Base-by-base conservation (phyloP, 2,888 invertebrate species). In the Ptychoptera albimana region DNA sequence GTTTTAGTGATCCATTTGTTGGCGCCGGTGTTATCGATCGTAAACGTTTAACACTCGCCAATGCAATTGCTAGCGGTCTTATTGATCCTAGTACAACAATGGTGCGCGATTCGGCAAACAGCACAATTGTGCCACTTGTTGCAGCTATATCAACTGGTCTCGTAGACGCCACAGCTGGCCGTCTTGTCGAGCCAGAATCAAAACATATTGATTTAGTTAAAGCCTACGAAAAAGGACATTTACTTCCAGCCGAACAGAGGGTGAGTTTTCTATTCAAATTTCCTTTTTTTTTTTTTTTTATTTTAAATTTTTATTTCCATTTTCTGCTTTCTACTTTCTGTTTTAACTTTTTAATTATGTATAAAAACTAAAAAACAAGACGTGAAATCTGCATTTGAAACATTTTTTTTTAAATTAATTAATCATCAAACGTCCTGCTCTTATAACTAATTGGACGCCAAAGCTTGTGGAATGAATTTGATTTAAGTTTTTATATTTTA, bases 241-340 rank as follows among this genome's bases (percentile, higher is more conserved):
- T 91, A 60, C 75, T 89, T 71, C 80, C 87, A 66, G 88, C 89
- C 63, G 86, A 88, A 75, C 83, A 86, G 63, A 78, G 91, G 87
- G 91, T 91, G 77, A 89, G 88, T 80, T 52, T 56, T 56, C 55
- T 52, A 51, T 49, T 53, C 53, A 53, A 51, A 48, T 51, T 51
- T 53, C 49, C 51, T 50, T 48, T 50, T 45, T 48, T 46, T 36
- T 47, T 36, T 43, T 43, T 46, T 49, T 35, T 11, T 32, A 3
- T 11, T 32, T 32, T 9, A 3, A 32, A 30, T 39, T 48, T 13
- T 40, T 54, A 54, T 50, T 56, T 50, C 49, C n/a, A 32, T 32
- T 32, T 30, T 29, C 38, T n/a, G n/a, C n/a, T 23, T 23, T 23
- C 23, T 23, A 23, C 7, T 23, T 23, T 23, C 23, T 23, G 23